Percentiles rank a stretch among this genome's conserved stretches.
phyloP scores from a whole-genome alignment of 2,797 vertebrate species.

The Gadopsis bispinosus region DNA sequence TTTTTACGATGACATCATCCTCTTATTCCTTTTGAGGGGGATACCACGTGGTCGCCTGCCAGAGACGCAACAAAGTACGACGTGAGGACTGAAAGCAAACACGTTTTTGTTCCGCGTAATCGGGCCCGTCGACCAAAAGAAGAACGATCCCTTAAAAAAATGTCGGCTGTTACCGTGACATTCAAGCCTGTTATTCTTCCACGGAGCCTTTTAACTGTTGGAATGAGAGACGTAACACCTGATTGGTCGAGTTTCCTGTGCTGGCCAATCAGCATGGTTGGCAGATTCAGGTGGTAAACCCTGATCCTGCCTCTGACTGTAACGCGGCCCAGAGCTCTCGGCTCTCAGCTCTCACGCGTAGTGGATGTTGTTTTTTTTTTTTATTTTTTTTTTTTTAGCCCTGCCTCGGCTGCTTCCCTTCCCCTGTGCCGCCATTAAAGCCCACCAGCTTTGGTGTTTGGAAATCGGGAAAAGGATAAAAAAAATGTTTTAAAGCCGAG shows the following conservation, averaged over 20 bases:
- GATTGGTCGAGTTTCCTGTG: constrained; percentile 66
- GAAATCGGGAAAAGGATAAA: constrained; percentile 54
- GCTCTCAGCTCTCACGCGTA: constrained; percentile 59
- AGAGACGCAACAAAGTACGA: constrained; percentile 53
- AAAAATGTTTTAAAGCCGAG: constrained; percentile 71
- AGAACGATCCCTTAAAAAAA: not conserved
- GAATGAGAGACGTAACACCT: constrained; percentile 65
- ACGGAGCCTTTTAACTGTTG: constrained; percentile 72
- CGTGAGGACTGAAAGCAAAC: constrained; percentile 21
- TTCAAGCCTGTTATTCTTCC: constrained; percentile 57
- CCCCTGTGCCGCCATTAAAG: constrained; percentile 79
- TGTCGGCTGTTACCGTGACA: constrained; percentile 30
- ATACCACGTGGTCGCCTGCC: constrained; percentile 69
- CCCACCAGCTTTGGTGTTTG: constrained; percentile 61
- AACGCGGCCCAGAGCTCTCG: constrained; percentile 63
- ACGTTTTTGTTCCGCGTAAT: not conserved
- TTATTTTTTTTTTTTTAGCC: constrained; percentile 29
- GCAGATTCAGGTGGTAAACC: constrained; percentile 82
- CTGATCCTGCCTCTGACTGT: constrained; percentile 75
- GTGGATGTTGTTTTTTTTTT: constrained; percentile 62
- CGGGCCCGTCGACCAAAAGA: not conserved
- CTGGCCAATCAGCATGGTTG: constrained; percentile 64
- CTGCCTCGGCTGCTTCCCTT: constrained; percentile 65
- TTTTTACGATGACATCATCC: constrained; percentile 86
- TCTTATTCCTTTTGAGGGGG: constrained; percentile 57